A percentile compares a stretch with the other conserved stretches of the same genome.
Conservation (phyloP, 2,888 invertebrate species). For the Saturnia pavonia region DNA sequence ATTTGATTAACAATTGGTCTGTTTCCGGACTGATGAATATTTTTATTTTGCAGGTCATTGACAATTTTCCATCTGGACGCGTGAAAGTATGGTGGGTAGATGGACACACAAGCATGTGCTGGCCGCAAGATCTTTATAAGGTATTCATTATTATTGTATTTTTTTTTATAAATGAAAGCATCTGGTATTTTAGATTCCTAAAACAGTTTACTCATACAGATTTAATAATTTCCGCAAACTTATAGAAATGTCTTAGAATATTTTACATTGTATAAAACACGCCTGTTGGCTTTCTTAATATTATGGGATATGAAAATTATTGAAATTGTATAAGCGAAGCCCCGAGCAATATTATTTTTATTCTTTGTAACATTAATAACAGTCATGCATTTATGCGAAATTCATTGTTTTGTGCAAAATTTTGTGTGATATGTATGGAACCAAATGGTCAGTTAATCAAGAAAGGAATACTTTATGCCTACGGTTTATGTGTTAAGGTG, state of each 20-base stretch:
- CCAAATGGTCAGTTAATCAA: no score
- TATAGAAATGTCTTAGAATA: background rate
- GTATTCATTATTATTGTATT: conserved; percentile 41
- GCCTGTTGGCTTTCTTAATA: no score
- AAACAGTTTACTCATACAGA: background rate
- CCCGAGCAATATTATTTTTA: no score
- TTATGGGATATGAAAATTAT: no score
- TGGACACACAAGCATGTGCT: conserved; percentile 92
- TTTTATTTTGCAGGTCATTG: conserved; percentile 82
- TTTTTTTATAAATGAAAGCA: background rate
- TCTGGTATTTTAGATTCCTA: background rate
- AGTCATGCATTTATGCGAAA: no score
- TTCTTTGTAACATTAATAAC: no score
- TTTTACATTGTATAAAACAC: background rate
- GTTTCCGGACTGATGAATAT: no score
- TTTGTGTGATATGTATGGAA: no score
- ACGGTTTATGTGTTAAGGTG: conserved; percentile 59
- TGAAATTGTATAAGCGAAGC: no score
- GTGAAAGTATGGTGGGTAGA: conserved; percentile 97
- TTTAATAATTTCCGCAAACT: background rate
- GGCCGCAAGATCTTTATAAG: conserved; percentile 95
- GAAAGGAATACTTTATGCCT: no score
- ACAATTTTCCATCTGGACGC: conserved; percentile 92
- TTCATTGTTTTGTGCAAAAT: no score
- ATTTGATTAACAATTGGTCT: no score